A percentile compares a stretch with the other conserved stretches of the same genome.
These are phyloP conservation scores for Jordanella pulchra DNA, from an alignment of 2,797 vertebrate species.

Conservation along the genomic window DNA sequence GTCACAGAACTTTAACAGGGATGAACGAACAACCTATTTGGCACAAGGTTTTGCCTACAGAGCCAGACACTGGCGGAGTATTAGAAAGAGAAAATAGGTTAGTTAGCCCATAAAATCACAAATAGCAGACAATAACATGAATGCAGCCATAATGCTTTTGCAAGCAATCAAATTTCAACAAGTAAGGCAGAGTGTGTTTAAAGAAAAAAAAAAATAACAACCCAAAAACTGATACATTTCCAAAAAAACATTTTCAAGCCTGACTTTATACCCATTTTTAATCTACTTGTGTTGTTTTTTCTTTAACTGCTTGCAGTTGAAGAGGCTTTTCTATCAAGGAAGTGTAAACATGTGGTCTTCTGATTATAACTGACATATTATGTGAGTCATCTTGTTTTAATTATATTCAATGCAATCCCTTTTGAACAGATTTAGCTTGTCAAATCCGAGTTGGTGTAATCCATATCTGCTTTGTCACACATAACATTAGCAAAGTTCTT, in stretches of 20 bases:
- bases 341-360: constrained; percentile 6
- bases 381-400: constrained; percentile 7
- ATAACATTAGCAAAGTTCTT: constrained; percentile 5
- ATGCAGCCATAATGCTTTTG: not conserved
- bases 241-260: not conserved
- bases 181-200: not conserved
- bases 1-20: constrained; percentile 28
- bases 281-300: not conserved
- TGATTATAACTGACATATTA: not conserved
- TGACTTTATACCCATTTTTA: not conserved
- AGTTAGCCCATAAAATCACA: constrained; percentile 26
- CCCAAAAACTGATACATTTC: not conserved
- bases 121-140: constrained; percentile 7
- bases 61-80: constrained; percentile 11
- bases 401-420: not conserved
- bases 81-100: constrained; percentile 27
- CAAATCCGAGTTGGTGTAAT: not conserved
- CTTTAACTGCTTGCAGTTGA: constrained; percentile 11
- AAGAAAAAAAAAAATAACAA: constrained; percentile 12
- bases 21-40: constrained; percentile 37
- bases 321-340: constrained; percentile 7
- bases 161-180: not conserved
- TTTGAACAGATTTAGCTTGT: not conserved
- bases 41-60: constrained; percentile 20
- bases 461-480: not conserved